Evolutionary conservation across 2,113 vertebrate species (phyloP).

Genomic region (Romanogobio albipinnatus): DNA sequence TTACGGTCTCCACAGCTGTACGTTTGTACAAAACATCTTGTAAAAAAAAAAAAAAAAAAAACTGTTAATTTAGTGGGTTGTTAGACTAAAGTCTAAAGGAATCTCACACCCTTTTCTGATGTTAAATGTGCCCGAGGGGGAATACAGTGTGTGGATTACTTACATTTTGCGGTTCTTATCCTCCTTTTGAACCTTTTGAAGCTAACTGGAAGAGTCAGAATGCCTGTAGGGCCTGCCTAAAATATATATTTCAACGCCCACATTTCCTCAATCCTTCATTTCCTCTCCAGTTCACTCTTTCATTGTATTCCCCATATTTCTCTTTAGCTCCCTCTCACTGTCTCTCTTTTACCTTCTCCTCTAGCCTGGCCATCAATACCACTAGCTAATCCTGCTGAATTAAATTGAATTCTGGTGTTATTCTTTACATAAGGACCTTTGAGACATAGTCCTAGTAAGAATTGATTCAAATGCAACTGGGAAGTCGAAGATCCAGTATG

Average conservation of each 20-base stretch:
- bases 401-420: not conserved
- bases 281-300: not conserved
- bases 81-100: not conserved
- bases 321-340: not conserved
- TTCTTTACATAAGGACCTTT: not conserved
- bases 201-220: conserved; percentile 54
- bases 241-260: conserved; percentile 52
- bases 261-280: conserved; percentile 9
- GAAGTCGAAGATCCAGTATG: not conserved
- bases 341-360: not conserved
- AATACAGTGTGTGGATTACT: conserved; percentile 37
- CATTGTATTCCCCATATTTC: not conserved
- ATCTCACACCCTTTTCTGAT: not conserved
- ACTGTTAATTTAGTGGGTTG: not conserved
- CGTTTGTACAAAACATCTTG: not conserved
- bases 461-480: not conserved
- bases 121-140: conserved; percentile 41
- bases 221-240: conserved; percentile 56
- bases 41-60: not conserved
- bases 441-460: not conserved
- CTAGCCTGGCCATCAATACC: not conserved
- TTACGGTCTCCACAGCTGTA: not conserved
- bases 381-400: not conserved
- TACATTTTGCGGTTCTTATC: conserved; percentile 28
- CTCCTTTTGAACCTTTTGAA: conserved; percentile 47